Percentiles rank a stretch among this genome's conserved stretches.
Conservation (phyloP, 2,113 vertebrate genomes). For the Pelvicachromis taeniatus region DNA sequence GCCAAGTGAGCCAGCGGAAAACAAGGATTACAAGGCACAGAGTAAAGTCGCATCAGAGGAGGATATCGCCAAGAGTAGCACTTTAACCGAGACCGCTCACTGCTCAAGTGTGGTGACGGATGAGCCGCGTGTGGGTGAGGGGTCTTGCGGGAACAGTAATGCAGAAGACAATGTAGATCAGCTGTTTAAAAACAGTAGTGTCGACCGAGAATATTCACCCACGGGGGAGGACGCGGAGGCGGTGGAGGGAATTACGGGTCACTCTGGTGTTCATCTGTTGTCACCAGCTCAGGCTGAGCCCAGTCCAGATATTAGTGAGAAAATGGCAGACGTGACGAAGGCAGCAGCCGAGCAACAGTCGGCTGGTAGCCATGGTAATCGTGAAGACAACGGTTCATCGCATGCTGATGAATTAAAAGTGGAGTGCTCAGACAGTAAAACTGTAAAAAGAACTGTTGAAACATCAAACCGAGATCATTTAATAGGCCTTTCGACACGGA, state of each 20-base stretch:
- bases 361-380: not conserved
- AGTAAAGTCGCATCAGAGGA: conserved; percentile 34
- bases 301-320: not conserved
- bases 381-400: not conserved
- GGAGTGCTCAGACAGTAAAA: not conserved
- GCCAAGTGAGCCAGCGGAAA: conserved; percentile 41
- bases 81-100: conserved; percentile 32
- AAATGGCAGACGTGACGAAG: not conserved
- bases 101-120: conserved; percentile 26
- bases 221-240: conserved; percentile 9
- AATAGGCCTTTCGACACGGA: conserved; percentile 1
- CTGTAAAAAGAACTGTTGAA: not conserved
- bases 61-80: conserved; percentile 15
- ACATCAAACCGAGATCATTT: conserved; percentile 9
- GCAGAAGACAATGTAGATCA: conserved; percentile 4
- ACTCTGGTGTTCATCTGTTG: conserved; percentile 16
- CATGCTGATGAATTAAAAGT: conserved; percentile 8
- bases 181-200: conserved; percentile 14
- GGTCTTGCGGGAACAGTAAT: conserved; percentile 15
- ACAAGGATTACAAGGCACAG: conserved; percentile 22
- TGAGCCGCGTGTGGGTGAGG: conserved; percentile 27
- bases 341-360: not conserved
- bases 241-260: conserved; percentile 25
- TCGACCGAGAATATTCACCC: not conserved
- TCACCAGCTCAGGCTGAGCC: not conserved